phyloP scores from a whole-genome alignment of 2,113 vertebrate species.

The Sitta europaea region DNA sequence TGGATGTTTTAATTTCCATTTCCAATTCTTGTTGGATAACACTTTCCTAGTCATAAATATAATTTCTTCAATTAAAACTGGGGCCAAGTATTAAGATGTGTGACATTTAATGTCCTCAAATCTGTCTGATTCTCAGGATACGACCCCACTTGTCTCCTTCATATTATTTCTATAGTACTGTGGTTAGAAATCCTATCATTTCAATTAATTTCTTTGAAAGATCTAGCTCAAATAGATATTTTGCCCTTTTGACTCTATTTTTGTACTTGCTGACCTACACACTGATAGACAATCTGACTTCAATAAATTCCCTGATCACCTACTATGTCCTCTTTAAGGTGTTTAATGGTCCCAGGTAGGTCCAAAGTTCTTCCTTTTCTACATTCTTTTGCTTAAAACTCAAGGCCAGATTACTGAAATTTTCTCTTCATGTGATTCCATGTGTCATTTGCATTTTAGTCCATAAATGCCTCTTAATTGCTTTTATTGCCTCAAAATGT shows the following conservation, averaged over 20 bases:
- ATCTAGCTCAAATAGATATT: not conserved
- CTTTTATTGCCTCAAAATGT: not conserved
- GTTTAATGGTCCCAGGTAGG: not conserved
- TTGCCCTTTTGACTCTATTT: not conserved
- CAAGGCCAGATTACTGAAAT: not conserved
- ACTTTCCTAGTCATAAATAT: not conserved
- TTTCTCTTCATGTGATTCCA: not conserved
- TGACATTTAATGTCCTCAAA: not conserved
- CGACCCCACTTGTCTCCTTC: not conserved
- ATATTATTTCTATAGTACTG: not conserved
- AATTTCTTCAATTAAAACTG: not conserved
- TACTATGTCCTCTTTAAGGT: not conserved
- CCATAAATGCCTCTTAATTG: not conserved
- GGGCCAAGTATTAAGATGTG: not conserved
- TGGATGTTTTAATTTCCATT: not conserved
- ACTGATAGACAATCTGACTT: not conserved
- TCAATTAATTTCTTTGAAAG: not conserved
- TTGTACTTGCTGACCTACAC: not conserved
- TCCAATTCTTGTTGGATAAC: not conserved
- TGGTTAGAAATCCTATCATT: not conserved
- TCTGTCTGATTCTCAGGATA: not conserved
- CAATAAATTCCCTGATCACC: not conserved
- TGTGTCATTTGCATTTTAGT: not conserved
- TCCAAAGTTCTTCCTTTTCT: not conserved
- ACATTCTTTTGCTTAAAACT: not conserved